Base-by-base conservation (phyloP, 2,113 vertebrate species). In the Psettodes erumei region DNA sequence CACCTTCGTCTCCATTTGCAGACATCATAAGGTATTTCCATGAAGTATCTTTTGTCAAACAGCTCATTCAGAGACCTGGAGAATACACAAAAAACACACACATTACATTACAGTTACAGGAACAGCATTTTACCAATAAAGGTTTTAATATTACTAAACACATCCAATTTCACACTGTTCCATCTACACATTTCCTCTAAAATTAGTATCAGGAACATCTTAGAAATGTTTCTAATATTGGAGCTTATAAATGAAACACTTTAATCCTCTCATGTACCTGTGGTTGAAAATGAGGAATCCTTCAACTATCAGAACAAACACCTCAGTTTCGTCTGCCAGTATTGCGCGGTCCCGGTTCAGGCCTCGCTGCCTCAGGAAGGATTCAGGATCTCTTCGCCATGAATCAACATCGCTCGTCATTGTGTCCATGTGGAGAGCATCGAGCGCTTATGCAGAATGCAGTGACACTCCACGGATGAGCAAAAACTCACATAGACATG, bases 201-300 rank as follows among this genome's bases (percentile, higher is more conserved):
- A n/a, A n/a, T 53, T 13, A 12, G 6, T 8, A 40, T 12, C 38
- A 40, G 8, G 8, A 40, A 6, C 8, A 35, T 33, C n/a, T n/a
- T n/a, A n/a, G n/a, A n/a, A n/a, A n/a, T n/a, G n/a, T n/a, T n/a
- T n/a, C n/a, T n/a, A n/a, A n/a, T n/a, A n/a, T n/a, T n/a, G n/a
- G n/a, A 35, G 8, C 35, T 42, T 23, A 8, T 11, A 51, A 43
- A 23, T 59, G 30, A 53, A 47, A 56, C 30, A 7, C 18, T 37
- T 21, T 10, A 40, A 70, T 18, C 21, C 25, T 77, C 28, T 50
- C 40, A 33, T 92, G 91, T 96, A 98, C 98, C 94, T 93, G 81
- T 97, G 94, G 86, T 95, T 97, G 89, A 95, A 99, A 73, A 99
- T 95, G 55, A 99, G 96, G 89, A 99, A 98, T 28, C 98, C 97